phyloP scores from a whole-genome alignment of 2,888 invertebrate species.

The Neria commutata region DNA sequence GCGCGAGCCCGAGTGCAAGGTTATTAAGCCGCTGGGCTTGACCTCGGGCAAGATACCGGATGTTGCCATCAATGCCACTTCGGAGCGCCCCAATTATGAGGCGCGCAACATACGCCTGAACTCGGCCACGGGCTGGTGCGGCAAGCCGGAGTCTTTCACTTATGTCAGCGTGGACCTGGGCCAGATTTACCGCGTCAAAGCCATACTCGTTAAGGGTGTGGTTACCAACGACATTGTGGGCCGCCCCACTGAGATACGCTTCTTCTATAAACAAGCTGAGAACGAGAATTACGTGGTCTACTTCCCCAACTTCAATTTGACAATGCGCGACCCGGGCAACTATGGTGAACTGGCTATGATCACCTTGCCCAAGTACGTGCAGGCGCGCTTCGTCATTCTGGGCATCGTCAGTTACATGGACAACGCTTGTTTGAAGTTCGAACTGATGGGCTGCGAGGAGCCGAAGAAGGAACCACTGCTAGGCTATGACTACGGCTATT shows the following conservation, averaged over 20 bases:
- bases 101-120: slow-evolving; percentile 86
- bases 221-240: slow-evolving; percentile 95
- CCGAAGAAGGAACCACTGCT: slow-evolving; percentile 80
- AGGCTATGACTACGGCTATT: slow-evolving; percentile 92
- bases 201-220: slow-evolving; percentile 91
- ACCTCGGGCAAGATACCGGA: slow-evolving; percentile 93
- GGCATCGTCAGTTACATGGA: slow-evolving; percentile 97
- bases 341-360: slow-evolving; percentile 97
- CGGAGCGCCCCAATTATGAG: slow-evolving; percentile 91
- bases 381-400: slow-evolving; percentile 91
- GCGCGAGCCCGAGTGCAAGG: slow-evolving; percentile 91
- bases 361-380: slow-evolving; percentile 89
- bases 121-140: slow-evolving; percentile 95
- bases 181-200: slow-evolving; percentile 89
- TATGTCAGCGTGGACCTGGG: slow-evolving; percentile 95
- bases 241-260: slow-evolving; percentile 92
- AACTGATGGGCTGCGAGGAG: slow-evolving; percentile 94
- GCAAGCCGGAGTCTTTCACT: slow-evolving; percentile 95
- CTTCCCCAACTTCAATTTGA: slow-evolving; percentile 94
- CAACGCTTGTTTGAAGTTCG: slow-evolving; percentile 94
- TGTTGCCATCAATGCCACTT: slow-evolving; percentile 93
- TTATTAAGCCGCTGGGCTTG: slow-evolving; percentile 88
- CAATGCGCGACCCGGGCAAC: slow-evolving; percentile 94
- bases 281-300: slow-evolving; percentile 95
- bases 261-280: slow-evolving; percentile 95